These are phyloP conservation scores for Sebastes nivosus DNA, from an alignment of 2,797 vertebrate genomes.

Conservation along the genomic window DNA sequence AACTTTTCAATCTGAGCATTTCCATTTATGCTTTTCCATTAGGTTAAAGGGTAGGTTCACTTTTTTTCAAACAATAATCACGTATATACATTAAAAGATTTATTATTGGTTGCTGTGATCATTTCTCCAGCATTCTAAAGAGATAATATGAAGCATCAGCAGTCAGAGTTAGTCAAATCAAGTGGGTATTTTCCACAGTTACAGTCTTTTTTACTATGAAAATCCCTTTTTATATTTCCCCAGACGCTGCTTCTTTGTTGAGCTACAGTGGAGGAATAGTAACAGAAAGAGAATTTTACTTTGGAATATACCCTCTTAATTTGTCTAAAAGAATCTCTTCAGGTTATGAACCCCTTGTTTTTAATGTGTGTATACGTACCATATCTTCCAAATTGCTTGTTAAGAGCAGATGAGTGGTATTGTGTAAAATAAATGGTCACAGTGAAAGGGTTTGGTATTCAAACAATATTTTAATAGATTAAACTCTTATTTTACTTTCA, in stretches of 20 bases:
- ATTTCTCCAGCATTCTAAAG: neutral
- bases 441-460: neutral
- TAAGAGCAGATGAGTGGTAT: neutral
- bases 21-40: neutral
- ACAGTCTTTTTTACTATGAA: neutral
- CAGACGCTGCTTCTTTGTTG: neutral
- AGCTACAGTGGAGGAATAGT: neutral
- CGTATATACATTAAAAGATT: neutral
- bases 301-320: neutral
- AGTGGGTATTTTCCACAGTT: neutral
- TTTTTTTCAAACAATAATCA: neutral
- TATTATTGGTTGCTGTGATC: neutral
- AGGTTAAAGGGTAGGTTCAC: neutral
- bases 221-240: neutral
- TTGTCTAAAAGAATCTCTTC: neutral
- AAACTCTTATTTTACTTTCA: constrained; percentile 3
- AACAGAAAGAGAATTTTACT: neutral
- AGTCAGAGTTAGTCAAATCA: neutral
- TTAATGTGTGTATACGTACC: neutral
- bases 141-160: neutral
- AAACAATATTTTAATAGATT: constrained; percentile 44
- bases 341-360: neutral
- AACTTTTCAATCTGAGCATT: neutral
- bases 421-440: neutral
- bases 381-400: neutral